These are phyloP conservation scores for Dolichopus griseipennis DNA, from an alignment of 2,888 invertebrate species.

Conservation along the genomic window DNA sequence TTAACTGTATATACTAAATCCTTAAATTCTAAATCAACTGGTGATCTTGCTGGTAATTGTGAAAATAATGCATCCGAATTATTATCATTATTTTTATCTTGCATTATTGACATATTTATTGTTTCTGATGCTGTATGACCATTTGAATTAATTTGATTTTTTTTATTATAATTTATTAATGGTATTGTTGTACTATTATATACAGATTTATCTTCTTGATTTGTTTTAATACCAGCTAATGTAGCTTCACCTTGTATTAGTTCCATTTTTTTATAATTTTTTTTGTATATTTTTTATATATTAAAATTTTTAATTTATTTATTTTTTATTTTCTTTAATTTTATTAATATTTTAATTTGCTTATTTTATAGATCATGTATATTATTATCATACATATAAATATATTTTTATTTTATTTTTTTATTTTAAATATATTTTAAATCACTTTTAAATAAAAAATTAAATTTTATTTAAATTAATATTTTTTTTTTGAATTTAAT, in stretches of 20 bases:
- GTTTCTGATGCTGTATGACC: constrained; percentile 14
- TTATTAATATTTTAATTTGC: too few relatives aligned
- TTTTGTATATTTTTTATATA: too few relatives aligned
- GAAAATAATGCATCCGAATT: constrained; percentile 29
- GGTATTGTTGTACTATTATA: constrained; percentile 24
- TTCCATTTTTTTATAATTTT: constrained; percentile 13
- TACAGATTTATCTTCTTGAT: constrained; percentile 20
- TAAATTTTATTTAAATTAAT: background rate
- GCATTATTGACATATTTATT: constrained; percentile 12
- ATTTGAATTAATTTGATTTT: constrained; percentile 14
- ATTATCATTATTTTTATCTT: constrained; percentile 9
- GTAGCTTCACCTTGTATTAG: constrained; percentile 21
- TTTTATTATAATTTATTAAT: constrained; percentile 14
- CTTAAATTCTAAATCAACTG: constrained; percentile 64
- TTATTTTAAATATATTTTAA: too few relatives aligned
- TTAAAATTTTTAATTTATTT: too few relatives aligned
- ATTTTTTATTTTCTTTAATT: too few relatives aligned
- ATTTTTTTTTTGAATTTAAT: too few relatives aligned
- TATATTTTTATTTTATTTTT: too few relatives aligned
- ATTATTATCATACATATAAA: too few relatives aligned
- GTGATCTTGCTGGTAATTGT: constrained; percentile 43
- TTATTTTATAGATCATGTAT: too few relatives aligned
- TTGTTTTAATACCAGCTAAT: constrained; percentile 18
- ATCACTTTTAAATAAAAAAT: too few relatives aligned
- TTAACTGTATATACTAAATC: constrained; percentile 64